Percentiles rank a stretch among this genome's conserved stretches.
Conservation (phyloP, 2,113 vertebrate genomes). For the Oreochromis niloticus region DNA sequence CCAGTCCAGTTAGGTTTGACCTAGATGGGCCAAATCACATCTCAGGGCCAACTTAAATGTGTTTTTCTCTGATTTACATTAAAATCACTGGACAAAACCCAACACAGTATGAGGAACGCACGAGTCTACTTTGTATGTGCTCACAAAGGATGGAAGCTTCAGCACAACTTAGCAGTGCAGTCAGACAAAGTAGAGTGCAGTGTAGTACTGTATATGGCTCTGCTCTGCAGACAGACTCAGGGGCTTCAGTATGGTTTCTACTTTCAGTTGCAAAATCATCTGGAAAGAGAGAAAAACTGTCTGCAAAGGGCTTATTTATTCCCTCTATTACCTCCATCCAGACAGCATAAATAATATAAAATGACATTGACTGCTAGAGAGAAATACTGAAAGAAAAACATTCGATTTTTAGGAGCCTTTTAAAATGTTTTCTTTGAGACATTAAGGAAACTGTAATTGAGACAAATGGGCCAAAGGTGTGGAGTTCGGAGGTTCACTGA, state of each 20-base stretch:
- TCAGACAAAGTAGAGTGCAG: background rate
- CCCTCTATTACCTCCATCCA: background rate
- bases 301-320: background rate
- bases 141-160: background rate
- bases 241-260: background rate
- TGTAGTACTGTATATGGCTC: background rate
- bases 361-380: background rate
- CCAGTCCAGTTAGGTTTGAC: background rate
- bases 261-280: background rate
- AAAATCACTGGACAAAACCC: background rate
- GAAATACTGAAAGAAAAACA: background rate
- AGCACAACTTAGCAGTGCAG: background rate
- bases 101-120: background rate
- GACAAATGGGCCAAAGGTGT: background rate
- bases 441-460: background rate
- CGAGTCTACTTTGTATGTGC: background rate
- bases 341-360: background rate
- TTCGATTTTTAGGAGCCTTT: background rate
- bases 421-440: background rate
- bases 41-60: background rate
- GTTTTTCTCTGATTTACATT: background rate
- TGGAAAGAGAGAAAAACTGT: background rate
- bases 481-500: background rate
- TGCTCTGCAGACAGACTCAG: background rate
- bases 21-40: background rate